Percentiles rank a stretch among this genome's conserved stretches.
These are phyloP conservation scores for Panthera tigris DNA, from an alignment of 2,113 vertebrate genomes.

Conservation along the genomic window DNA sequence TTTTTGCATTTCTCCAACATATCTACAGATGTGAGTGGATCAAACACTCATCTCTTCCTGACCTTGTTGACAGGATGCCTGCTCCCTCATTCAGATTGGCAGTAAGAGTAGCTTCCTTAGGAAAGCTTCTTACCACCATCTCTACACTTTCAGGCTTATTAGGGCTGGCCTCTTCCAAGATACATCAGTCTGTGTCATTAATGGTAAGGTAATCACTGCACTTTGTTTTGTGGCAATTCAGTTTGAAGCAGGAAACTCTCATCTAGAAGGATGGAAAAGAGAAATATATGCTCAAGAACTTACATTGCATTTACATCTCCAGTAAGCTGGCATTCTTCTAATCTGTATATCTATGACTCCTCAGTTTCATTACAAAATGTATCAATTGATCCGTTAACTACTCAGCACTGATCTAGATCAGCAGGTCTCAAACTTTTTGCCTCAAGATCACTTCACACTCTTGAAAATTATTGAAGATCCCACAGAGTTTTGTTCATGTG, in stretches of 20 bases:
- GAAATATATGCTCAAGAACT: not conserved
- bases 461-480: slow-evolving; percentile 2
- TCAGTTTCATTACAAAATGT: not conserved
- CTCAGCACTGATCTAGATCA: not conserved
- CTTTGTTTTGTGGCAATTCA: not conserved
- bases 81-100: not conserved
- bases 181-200: not conserved
- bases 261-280: not conserved
- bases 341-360: not conserved
- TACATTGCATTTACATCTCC: not conserved
- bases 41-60: not conserved
- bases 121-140: not conserved
- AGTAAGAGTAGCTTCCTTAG: not conserved
- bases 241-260: not conserved
- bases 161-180: not conserved
- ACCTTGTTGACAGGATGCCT: not conserved
- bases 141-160: not conserved
- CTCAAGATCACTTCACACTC: not conserved
- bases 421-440: not conserved
- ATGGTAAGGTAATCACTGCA: not conserved
- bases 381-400: not conserved
- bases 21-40: not conserved
- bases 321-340: not conserved
- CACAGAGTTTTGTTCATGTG: not conserved
- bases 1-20: not conserved